These are phyloP conservation scores for Microtus montanus DNA, from an alignment of 2,113 vertebrate genomes.

Conservation along the genomic window DNA sequence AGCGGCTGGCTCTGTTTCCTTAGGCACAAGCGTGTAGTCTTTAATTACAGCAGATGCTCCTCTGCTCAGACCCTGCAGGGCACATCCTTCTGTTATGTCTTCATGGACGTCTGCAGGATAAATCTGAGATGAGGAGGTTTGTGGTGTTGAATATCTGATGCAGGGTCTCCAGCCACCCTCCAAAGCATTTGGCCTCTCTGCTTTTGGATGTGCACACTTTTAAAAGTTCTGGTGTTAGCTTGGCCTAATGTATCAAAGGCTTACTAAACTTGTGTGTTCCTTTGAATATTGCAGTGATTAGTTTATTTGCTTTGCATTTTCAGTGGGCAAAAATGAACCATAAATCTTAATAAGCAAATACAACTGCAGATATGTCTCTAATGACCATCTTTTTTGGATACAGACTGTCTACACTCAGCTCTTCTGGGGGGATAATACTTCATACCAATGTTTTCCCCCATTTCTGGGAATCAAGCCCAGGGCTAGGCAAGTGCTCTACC, in stretches of 20 bases:
- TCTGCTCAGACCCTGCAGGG: not conserved
- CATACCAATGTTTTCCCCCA: too few species aligned
- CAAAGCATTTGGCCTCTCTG: not conserved
- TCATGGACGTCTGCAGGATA: not conserved
- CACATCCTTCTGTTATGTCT: not conserved
- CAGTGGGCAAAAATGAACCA: not conserved
- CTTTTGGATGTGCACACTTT: not conserved
- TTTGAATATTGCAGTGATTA: not conserved
- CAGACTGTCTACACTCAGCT: not conserved
- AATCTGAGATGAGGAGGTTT: not conserved
- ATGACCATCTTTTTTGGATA: not conserved
- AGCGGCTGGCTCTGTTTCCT: not conserved
- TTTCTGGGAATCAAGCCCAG: not conserved
- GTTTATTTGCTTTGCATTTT: not conserved
- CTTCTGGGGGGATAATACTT: not conserved
- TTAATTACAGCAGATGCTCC: not conserved
- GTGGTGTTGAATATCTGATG: not conserved
- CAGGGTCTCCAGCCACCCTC: too few species aligned
- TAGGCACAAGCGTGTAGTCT: not conserved
- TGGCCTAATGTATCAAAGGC: not conserved
- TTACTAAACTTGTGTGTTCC: not conserved
- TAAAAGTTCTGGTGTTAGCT: not conserved
- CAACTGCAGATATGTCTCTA: not conserved
- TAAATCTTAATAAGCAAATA: not conserved
- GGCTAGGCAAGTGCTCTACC: not conserved